phyloP scores from a whole-genome alignment of 2,888 invertebrate species.

The Sminthurinus aureus region DNA sequence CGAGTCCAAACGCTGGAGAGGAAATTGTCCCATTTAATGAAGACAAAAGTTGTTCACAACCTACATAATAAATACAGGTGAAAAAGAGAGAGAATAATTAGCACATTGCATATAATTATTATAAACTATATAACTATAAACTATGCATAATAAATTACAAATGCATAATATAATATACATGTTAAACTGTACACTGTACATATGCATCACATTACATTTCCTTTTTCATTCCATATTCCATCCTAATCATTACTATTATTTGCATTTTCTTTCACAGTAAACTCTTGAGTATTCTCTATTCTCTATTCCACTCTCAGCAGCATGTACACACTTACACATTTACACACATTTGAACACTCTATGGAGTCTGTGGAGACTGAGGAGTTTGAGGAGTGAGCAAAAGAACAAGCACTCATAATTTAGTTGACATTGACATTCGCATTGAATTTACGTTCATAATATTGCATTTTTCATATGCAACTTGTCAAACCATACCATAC shows the following conservation, averaged over 20 bases:
- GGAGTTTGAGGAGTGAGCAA: background rate
- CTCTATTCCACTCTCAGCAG: background rate
- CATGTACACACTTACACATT: background rate
- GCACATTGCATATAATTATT: background rate
- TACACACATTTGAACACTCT: background rate
- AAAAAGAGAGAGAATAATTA: no score
- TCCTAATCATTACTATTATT: background rate
- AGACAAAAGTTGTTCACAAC: constrained; percentile 87
- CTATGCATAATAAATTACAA: no score
- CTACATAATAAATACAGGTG: constrained; percentile 62
- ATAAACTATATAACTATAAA: background rate
- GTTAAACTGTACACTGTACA: background rate
- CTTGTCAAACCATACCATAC: no score
- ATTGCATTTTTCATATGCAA: no score
- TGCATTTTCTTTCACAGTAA: no score
- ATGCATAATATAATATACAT: no score
- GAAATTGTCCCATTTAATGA: constrained; percentile 85
- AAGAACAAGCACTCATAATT: background rate
- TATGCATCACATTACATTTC: background rate
- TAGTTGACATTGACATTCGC: background rate
- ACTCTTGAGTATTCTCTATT: no score
- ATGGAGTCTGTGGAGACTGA: background rate
- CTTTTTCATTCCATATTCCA: background rate
- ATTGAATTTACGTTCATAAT: background rate
- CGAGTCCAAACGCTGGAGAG: constrained; percentile 86